Base-by-base conservation (phyloP, 2,797 vertebrate species). In the Pterois miles region DNA sequence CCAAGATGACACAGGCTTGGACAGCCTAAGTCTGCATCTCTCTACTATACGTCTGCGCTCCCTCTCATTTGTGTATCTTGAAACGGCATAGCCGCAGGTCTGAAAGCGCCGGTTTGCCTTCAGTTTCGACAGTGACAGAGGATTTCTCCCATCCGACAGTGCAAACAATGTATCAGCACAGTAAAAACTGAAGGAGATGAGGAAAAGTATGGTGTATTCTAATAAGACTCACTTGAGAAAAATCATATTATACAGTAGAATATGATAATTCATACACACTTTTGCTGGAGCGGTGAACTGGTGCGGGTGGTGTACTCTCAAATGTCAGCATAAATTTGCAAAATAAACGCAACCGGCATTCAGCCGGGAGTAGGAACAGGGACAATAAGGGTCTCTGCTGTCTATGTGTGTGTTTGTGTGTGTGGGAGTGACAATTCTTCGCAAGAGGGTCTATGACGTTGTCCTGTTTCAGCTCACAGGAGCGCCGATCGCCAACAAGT, bases 251-350 rank as follows among this genome's bases (percentile, higher is more conserved):
- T 95, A 94, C 94, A 92, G 93, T 82, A 81, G 87, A 92, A 88
- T 94, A 94, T 93, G 92, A 94, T 95, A 95, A 95, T 95, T 93
- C 92, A 91, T 86, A 92, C 92, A 92, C 90, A 92, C 93, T 92
- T 40, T 92, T 89, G 90, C 93, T 93, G 87, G 91, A 93, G 93
- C 89, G 81, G 91, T 91, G 92, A 94, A 93, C 91, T 89, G 92
- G 92, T 93, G 90, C 91, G 91, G 93, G 94, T 91, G 94, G 90
- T 90, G 91, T 91, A 89, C 90, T 95, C 92, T 93, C 91, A 95
- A 95, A 95, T 95, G 95, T 95, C 95, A 95, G 95, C 93, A 95
- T 95, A 95, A 94, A 95, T 96, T 96, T 95, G 94, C 94, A 94
- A 95, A 95, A 94, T 94, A 94, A 95, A 95, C 87, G 89, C 89